phyloP scores from a whole-genome alignment of 2,797 vertebrate species.

The Anguilla megastoma region DNA sequence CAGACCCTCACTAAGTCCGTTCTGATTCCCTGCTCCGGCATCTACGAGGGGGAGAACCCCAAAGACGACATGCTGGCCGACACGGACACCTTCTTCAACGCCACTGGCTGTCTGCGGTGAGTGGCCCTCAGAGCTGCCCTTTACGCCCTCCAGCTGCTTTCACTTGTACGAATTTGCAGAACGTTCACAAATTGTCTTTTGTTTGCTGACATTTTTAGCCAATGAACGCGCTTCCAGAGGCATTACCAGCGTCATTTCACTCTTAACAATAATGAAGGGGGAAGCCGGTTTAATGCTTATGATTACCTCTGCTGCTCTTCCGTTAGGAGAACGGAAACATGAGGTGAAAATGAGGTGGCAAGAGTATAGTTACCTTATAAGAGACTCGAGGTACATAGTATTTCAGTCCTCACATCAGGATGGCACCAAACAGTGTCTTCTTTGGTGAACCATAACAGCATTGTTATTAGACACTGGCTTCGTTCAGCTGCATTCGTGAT shows the following conservation, averaged over 20 bases:
- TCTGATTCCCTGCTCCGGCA: slow-evolving; percentile 86
- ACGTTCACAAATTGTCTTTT: neutral
- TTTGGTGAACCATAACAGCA: too few relatives aligned
- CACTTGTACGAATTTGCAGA: neutral
- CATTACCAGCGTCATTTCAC: neutral
- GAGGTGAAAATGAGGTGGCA: too few relatives aligned
- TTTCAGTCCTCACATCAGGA: too few relatives aligned
- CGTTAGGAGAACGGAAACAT: neutral
- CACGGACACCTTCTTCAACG: slow-evolving; percentile 83
- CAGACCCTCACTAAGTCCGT: slow-evolving; percentile 74
- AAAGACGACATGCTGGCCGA: slow-evolving; percentile 83
- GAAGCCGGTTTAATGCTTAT: too few relatives aligned
- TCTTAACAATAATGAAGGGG: too few relatives aligned
- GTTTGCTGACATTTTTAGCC: neutral
- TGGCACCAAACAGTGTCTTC: too few relatives aligned
- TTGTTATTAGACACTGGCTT: too few relatives aligned
- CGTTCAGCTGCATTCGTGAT: too few relatives aligned
- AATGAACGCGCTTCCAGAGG: neutral
- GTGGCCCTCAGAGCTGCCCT: neutral
- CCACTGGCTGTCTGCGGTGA: slow-evolving; percentile 89
- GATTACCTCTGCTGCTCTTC: too few relatives aligned
- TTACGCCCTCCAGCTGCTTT: neutral
- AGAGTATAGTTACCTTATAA: too few relatives aligned
- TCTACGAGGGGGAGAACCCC: slow-evolving; percentile 87
- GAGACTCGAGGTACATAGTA: too few relatives aligned